Evolutionary conservation across 2,888 invertebrate genomes (phyloP), one percentile per base, ranked within the genome.

Genomic region (Euzophera pinguis): DNA sequence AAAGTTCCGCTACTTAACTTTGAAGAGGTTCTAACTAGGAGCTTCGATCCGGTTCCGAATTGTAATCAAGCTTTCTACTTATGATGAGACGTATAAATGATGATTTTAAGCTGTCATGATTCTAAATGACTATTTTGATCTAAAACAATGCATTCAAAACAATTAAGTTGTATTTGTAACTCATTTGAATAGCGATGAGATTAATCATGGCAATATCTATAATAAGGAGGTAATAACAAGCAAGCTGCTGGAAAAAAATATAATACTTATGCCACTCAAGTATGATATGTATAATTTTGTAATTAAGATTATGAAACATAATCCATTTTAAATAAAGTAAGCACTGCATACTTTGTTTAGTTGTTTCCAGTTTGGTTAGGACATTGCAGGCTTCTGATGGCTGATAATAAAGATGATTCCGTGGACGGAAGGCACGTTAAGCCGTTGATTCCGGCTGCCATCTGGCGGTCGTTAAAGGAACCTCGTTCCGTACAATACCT

Each of bases 61-160:
- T 70, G 66, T 71, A 67, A 65, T 59, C 59, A 71, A 56, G 60
- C 71, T 73, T 76, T 76, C 74, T 75, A 71, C 73, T 74, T 69
- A 65, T 62, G 57, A 55, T 65, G 45, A 34, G 45, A 45, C 32
- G 45, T 45, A 32, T 32, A 45, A 45, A 14, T 32, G 32, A 45
- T 45, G 45, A 45, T 45, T 45, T 45, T 16, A 16, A 45, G 45
- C 45, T 45, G 45, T 45, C 45, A 45, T 16, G 45, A 32, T n/a
- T 43, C 45, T 45, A 45, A 45, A 45, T 45, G 45, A 16, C 45
- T 45, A 32, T 45, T 32, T 32, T 14, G 16, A 43, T 43, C 43
- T 43, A 43, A 45, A 45, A 45, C 45, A 45, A 45, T 45, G 45
- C 14, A 34, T 45, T 32, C 32, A 45, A 13, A 34, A 45, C 32